A percentile compares a stretch with the other conserved stretches of the same genome.
Evolutionary conservation across 2,888 invertebrate species (phyloP).

Genomic region (Apamea epomidion): DNA sequence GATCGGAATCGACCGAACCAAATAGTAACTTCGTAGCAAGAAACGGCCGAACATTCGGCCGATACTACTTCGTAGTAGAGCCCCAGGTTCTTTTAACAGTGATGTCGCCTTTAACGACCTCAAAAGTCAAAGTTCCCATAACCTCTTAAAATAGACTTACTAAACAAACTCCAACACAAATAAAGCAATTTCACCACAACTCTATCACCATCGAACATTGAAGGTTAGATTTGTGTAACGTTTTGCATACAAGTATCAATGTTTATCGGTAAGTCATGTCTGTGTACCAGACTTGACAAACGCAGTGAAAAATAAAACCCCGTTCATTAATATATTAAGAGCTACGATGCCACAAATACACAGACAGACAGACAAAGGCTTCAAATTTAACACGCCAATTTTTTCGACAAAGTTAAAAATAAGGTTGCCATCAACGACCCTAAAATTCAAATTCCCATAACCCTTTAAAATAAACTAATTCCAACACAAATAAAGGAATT

Average conservation of each 20-base stretch:
- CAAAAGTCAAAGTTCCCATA: no score
- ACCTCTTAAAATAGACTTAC: no score
- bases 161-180: no score
- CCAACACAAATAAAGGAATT: slow-evolving; percentile 48
- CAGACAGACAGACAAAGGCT: neutral
- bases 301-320: slow-evolving; percentile 55
- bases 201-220: slow-evolving; percentile 49
- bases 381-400: neutral
- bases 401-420: no score
- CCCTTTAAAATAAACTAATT: slow-evolving; percentile 2
- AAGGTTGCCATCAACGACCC: no score
- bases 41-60: no score
- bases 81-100: no score
- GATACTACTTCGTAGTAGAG: no score
- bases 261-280: slow-evolving; percentile 73
- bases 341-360: neutral
- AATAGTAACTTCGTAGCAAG: no score
- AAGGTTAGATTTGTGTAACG: slow-evolving; percentile 60
- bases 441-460: neutral
- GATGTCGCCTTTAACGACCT: neutral
- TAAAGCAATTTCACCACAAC: slow-evolving; percentile 25
- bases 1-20: no score
- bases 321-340: neutral
- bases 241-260: slow-evolving; percentile 61
- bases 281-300: slow-evolving; percentile 74